These are phyloP conservation scores for Hydractinia echinata DNA, from an alignment of 30 jellyfish, hydroid and myxozoan genomes.

Conservation along the genomic window DNA sequence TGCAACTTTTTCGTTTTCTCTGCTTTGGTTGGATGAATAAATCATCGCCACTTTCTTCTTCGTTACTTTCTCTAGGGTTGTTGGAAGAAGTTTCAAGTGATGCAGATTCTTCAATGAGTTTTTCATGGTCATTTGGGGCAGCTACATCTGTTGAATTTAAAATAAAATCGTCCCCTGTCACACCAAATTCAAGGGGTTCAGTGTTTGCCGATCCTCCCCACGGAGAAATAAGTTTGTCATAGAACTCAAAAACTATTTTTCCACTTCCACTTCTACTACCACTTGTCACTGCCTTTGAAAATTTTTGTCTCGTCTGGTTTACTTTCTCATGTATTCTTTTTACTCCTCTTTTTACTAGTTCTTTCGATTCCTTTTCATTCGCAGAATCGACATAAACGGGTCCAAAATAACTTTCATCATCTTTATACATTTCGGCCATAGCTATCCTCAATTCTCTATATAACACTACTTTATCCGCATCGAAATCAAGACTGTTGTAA, in stretches of 20 bases:
- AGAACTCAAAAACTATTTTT: neutral
- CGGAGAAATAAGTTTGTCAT: conserved; percentile 7
- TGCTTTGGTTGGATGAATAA: neutral
- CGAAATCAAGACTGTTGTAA: conserved; percentile 4
- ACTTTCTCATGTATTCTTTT: conserved; percentile 1
- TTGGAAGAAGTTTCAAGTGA: neutral
- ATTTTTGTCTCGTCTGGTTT: neutral
- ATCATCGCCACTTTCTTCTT: conserved; percentile 3
- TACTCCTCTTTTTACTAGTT: neutral
- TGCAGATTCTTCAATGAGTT: neutral
- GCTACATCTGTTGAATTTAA: neutral
- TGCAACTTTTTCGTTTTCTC: conserved; percentile 1
- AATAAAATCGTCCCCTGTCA: conserved; percentile 6
- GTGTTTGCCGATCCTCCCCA: conserved; percentile 9
- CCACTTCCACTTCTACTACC: conserved; percentile 1
- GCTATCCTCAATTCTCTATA: conserved; percentile 3
- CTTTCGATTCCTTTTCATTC: neutral
- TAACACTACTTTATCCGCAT: neutral
- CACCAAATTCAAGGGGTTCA: conserved; percentile 9
- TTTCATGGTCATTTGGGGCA: neutral
- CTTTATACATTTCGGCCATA: neutral
- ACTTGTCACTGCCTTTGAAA: neutral
- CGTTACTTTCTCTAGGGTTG: too few species aligned
- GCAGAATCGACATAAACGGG: neutral
- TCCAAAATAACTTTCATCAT: neutral